Conservation (phyloP, 2,888 invertebrate species). For the Stomorhina lunata region DNA sequence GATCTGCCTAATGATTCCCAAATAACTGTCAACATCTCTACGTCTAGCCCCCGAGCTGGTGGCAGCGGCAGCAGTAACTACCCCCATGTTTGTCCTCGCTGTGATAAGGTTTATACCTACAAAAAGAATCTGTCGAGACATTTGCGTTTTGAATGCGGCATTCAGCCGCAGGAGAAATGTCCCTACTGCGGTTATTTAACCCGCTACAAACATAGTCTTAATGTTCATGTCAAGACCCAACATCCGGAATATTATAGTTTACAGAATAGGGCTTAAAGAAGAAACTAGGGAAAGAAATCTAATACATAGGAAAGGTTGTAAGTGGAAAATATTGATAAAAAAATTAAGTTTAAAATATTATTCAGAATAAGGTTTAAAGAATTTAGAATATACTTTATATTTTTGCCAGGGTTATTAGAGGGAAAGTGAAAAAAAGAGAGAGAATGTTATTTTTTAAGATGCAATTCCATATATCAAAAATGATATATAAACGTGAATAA, state of each 20-base stretch:
- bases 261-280: conserved; percentile 33
- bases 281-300: background rate
- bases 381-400: no score
- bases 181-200: conserved; percentile 81
- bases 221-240: conserved; percentile 80
- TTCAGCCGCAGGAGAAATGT: conserved; percentile 82
- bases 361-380: no score
- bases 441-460: no score
- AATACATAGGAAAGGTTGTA: no score
- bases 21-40: background rate
- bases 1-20: background rate
- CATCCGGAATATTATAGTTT: conserved; percentile 72
- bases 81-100: conserved; percentile 81
- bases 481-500: no score
- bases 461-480: no score
- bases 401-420: no score
- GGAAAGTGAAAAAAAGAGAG: no score
- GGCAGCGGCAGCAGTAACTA: background rate
- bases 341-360: no score
- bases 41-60: background rate
- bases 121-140: conserved; percentile 83
- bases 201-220: conserved; percentile 81
- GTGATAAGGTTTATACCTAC: conserved; percentile 82
- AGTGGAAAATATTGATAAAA: no score
- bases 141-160: conserved; percentile 82